Evolutionary conservation across 2,888 invertebrate species (phyloP).

Genomic region (Galerucella calmariensis): DNA sequence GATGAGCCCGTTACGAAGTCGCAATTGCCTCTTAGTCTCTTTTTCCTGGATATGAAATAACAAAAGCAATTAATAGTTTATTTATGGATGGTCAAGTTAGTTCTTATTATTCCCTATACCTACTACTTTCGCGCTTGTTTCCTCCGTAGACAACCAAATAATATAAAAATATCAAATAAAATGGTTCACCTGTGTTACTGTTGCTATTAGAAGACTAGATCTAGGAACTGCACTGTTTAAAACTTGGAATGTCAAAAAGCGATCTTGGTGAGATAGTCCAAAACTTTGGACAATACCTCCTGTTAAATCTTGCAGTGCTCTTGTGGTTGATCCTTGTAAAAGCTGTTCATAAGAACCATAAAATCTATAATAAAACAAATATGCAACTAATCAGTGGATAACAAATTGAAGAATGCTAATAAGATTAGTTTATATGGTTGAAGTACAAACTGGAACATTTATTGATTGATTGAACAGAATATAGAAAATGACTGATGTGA

Average conservation of each 20-base stretch:
- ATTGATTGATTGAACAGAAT: too few species aligned
- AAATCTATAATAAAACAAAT: conserved; percentile 63
- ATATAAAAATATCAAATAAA: background rate
- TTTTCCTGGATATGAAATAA: conserved; percentile 17
- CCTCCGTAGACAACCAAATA: too few species aligned
- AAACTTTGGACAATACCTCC: conserved; percentile 83
- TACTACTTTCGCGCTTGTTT: too few species aligned
- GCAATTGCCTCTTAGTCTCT: conserved; percentile 66
- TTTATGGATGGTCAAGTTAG: too few species aligned
- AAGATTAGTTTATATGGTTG: too few species aligned
- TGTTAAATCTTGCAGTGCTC: conserved; percentile 78
- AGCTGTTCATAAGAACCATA: conserved; percentile 78
- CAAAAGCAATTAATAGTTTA: background rate
- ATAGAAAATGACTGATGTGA: too few species aligned
- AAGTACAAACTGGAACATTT: too few species aligned
- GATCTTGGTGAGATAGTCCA: conserved; percentile 72
- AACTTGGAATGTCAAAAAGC: conserved; percentile 73
- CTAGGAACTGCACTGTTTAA: conserved; percentile 77
- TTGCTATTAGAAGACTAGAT: conserved; percentile 76
- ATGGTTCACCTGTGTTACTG: conserved; percentile 70
- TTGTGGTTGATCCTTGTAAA: conserved; percentile 72
- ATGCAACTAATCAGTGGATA: background rate
- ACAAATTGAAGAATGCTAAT: too few species aligned
- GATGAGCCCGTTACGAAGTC: conserved; percentile 73
- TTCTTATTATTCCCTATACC: too few species aligned